Evolutionary conservation across 2,888 invertebrate species (phyloP).

Genomic region (Lepetodrilus schrolli): DNA sequence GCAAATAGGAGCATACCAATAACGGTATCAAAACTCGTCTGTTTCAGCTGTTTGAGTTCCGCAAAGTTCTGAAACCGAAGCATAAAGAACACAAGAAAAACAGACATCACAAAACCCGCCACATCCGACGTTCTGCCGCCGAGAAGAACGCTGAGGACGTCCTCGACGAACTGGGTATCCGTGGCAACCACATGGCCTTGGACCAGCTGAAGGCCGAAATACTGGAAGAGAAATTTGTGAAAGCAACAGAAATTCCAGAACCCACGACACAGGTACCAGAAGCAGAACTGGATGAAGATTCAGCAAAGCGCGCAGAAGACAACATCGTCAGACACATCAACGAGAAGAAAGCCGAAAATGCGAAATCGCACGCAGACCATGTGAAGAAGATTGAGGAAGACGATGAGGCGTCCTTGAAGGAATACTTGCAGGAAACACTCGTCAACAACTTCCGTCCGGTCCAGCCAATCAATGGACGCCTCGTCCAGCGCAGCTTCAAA

Average conservation of each 20-base stretch:
- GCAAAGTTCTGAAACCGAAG: constrained; percentile 50
- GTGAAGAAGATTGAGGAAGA: constrained; percentile 27
- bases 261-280: not conserved
- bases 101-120: constrained; percentile 13
- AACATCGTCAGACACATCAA: constrained; percentile 31
- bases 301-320: constrained; percentile 25
- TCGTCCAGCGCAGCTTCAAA: constrained; percentile 62
- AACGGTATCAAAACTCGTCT: too few species aligned
- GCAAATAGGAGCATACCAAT: too few species aligned
- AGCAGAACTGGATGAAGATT: constrained; percentile 31
- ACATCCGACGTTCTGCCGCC: constrained; percentile 10
- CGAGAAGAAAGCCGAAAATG: constrained; percentile 15
- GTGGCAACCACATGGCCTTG: constrained; percentile 42
- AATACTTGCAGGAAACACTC: constrained; percentile 46
- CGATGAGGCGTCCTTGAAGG: constrained; percentile 5
- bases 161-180: constrained; percentile 57
- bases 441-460: constrained; percentile 69
- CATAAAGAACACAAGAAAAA: constrained; percentile 32
- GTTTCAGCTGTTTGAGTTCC: constrained; percentile 59
- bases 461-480: constrained; percentile 65
- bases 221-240: constrained; percentile 3
- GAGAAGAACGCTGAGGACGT: constrained; percentile 43
- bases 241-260: constrained; percentile 30
- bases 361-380: constrained; percentile 27
- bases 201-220: constrained; percentile 37